Percentiles rank a stretch among this genome's conserved stretches.
Conservation (phyloP, 2,797 vertebrate genomes). For the Zalophus californianus region DNA sequence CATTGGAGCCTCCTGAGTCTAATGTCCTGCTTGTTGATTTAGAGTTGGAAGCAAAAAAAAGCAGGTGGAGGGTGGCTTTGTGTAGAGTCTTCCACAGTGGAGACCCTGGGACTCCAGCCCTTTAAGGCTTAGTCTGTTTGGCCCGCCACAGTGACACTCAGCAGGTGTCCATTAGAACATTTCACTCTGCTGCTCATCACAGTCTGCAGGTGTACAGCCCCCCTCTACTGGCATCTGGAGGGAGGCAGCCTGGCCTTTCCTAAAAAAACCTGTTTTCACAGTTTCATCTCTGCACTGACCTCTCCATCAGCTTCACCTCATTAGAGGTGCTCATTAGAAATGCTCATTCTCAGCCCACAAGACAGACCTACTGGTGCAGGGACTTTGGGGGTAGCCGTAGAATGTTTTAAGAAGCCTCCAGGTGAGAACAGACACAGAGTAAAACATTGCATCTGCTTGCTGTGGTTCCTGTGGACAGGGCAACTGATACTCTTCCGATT, state of each 20-base stretch:
- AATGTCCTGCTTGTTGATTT: no score
- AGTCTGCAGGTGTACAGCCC: not conserved
- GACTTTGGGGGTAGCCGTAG: not conserved
- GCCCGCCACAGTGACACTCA: no score
- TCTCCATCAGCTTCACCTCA: not conserved
- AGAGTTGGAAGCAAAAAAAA: no score
- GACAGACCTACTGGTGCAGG: not conserved
- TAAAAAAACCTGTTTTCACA: not conserved
- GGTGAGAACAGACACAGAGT: no score
- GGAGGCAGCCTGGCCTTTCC: not conserved
- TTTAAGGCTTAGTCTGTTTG: no score
- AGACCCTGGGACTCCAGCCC: no score
- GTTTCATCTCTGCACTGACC: not conserved
- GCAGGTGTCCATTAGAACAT: no score
- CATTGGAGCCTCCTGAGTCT: no score
- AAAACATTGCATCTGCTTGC: not conserved
- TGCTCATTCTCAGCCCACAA: not conserved
- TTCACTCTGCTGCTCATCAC: not conserved
- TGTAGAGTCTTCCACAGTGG: no score
- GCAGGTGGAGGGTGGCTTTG: no score
- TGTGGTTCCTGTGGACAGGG: not conserved
- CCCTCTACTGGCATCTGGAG: no score
- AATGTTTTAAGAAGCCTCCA: not conserved
- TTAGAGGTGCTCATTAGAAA: not conserved
- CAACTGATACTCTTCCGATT: not conserved